These are phyloP conservation scores for Malurus cyaneus DNA, from an alignment of 2,113 vertebrate species.

Conservation along the genomic window DNA sequence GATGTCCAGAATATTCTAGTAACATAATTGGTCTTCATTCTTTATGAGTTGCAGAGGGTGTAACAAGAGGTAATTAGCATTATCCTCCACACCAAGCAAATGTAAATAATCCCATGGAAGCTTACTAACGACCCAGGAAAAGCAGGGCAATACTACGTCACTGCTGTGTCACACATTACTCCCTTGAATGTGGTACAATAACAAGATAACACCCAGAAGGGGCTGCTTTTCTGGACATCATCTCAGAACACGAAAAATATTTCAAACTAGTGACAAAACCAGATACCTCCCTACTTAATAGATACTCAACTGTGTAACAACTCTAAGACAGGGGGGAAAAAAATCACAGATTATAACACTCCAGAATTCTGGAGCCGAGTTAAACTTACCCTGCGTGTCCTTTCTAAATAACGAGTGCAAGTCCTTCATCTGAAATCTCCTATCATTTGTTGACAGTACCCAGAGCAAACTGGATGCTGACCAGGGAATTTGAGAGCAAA, in stretches of 20 bases:
- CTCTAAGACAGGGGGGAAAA: neutral
- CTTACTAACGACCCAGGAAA: neutral
- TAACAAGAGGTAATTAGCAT: neutral
- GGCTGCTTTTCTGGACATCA: neutral
- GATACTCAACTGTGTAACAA: neutral
- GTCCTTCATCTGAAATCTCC: neutral
- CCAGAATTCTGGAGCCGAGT: neutral
- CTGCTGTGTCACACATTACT: neutral
- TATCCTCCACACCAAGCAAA: neutral
- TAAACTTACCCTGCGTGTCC: neutral
- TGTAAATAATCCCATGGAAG: neutral
- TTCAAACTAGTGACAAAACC: neutral
- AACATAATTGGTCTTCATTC: neutral
- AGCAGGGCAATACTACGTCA: neutral
- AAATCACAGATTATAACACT: neutral
- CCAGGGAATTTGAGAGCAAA: slow-evolving; percentile 7
- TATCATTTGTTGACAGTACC: neutral
- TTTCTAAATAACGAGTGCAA: neutral
- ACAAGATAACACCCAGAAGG: neutral
- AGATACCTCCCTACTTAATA: neutral
- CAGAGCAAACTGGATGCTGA: slow-evolving; percentile 7
- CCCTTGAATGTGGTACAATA: neutral
- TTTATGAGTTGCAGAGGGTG: neutral
- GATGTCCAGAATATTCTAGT: neutral
- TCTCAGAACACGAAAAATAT: neutral